Base-by-base conservation (phyloP, 2,888 invertebrate species). In the Crematogaster levior region DNA sequence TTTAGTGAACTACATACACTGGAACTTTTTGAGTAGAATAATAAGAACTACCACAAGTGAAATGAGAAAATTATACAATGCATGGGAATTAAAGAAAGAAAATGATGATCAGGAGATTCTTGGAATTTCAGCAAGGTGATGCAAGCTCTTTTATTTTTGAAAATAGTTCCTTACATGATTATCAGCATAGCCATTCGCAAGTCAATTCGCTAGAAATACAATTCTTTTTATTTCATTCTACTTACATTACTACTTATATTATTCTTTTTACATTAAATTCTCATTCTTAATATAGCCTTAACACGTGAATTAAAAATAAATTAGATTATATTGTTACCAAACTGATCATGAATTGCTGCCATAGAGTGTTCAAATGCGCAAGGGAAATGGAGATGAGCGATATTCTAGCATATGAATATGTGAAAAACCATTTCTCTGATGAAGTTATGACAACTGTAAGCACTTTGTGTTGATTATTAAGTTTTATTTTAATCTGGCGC, bases 1-100 rank as follows among this genome's bases (percentile, higher is more conserved):
- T 68, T 77, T 18, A 88, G 88, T 88, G 18, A 88, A 88, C 61
- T 88, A 88, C 37, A 51, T 88, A 48, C 88, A 88, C 21, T 88
- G 88, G 88, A 81, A 81, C 9, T 83, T 88, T 10, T 6, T 88
- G 2, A 79, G 61, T 15, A 60, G 12, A 12, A 9, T 56, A 2
- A 18, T 73, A 37, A 0, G 5, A 7, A 12, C 60, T 30, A 56
- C 72, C 1, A 84, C 86, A 0, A 2, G 12, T 1, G 63, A 81
- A 21, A 43, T 88, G 63, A 27, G 21, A 46, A 5, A 84, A 6
- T 30, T 88, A 12, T 84, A 1, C 1, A 0, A 10, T 15, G 0
- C 2, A 15, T 12, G 85, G 85, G 82, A 63, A 12, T 18, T 2
- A 24, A 1, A 5, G 1, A 0, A 10, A 6, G 0, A 15, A 12